These are phyloP conservation scores for Hipposideros larvatus DNA, from an alignment of 2,797 vertebrate species.

Conservation along the genomic window DNA sequence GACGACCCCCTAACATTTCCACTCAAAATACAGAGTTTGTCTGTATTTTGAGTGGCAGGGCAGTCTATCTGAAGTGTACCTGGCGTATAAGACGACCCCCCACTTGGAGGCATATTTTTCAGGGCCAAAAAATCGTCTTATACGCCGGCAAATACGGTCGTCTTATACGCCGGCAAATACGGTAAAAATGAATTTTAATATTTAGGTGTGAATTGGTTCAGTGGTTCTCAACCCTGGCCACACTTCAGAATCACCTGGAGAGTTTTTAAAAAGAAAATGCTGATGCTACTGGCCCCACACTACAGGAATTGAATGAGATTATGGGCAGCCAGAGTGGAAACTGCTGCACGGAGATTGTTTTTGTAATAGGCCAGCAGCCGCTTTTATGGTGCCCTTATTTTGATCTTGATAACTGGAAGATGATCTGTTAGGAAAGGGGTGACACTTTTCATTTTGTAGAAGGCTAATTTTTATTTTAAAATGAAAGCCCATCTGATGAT, in stretches of 20 bases:
- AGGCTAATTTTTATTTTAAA: conserved; percentile 47
- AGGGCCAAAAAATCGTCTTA: too few species aligned
- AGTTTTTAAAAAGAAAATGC: background rate
- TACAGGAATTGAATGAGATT: background rate
- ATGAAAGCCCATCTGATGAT: background rate
- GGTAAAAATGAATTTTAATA: conserved; percentile 1
- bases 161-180: too few species aligned
- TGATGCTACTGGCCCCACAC: background rate
- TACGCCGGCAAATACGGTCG: too few species aligned
- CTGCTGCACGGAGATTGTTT: background rate
- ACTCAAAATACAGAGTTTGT: too few species aligned
- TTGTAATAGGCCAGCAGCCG: background rate
- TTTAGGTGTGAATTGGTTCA: conserved; percentile 18
- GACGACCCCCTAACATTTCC: too few species aligned
- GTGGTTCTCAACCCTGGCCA: background rate
- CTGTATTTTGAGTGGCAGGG: too few species aligned
- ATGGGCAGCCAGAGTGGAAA: background rate
- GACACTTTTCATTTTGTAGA: background rate
- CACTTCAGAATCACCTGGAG: background rate
- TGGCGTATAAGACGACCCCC: too few species aligned
- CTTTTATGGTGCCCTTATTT: background rate
- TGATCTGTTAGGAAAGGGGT: conserved; percentile 25
- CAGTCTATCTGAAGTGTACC: too few species aligned
- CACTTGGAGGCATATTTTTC: too few species aligned
- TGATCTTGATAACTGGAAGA: conserved; percentile 29